Evolutionary conservation across 2,888 invertebrate species (phyloP).

Genomic region (Aphrophora alni): DNA sequence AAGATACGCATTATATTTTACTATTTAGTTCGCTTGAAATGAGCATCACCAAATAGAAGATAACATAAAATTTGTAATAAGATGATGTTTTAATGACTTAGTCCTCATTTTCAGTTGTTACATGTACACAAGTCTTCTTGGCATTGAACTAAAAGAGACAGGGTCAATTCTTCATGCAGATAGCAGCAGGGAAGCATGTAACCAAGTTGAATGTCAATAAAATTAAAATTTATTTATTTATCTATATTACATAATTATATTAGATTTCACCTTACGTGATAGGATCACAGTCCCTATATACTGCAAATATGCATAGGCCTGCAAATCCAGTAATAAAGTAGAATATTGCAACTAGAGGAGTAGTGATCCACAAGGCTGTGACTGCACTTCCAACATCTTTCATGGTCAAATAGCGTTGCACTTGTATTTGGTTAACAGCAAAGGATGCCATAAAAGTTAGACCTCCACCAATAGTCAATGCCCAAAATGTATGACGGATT

Average conservation of each 20-base stretch:
- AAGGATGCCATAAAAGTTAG: constrained; percentile 82
- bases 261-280: constrained; percentile 59
- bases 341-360: constrained; percentile 23
- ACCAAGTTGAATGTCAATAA: too few relatives aligned
- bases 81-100: too few relatives aligned
- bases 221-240: neutral
- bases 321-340: constrained; percentile 63
- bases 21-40: too few relatives aligned
- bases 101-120: too few relatives aligned
- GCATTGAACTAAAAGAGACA: too few relatives aligned
- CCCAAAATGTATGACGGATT: constrained; percentile 83
- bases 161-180: too few relatives aligned
- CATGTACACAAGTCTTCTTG: too few relatives aligned
- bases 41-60: too few relatives aligned
- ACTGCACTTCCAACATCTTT: constrained; percentile 51
- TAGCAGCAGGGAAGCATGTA: too few relatives aligned
- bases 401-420: constrained; percentile 81
- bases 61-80: too few relatives aligned
- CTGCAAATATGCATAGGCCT: constrained; percentile 85
- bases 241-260: neutral
- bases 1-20: too few relatives aligned
- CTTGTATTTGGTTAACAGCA: constrained; percentile 86
- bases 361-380: constrained; percentile 22
- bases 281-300: constrained; percentile 85
- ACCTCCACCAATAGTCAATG: constrained; percentile 76